Evolutionary conservation across 2,888 invertebrate genomes (phyloP).

Genomic region (Euzophera pinguis): DNA sequence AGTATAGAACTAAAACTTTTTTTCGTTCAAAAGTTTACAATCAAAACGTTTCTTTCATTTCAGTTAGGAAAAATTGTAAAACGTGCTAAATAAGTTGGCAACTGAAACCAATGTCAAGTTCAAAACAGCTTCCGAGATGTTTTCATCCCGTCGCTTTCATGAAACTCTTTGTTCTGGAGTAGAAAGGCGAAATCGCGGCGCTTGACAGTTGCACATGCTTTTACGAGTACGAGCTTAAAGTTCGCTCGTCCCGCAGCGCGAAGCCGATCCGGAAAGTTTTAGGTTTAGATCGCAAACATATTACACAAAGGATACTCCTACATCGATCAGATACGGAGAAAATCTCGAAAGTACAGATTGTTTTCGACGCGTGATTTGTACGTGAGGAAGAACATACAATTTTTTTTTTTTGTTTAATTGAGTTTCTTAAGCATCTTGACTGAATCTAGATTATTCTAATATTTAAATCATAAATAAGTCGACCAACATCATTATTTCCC

Average conservation of each 20-base stretch:
- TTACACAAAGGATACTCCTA: neutral
- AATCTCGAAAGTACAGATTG: neutral
- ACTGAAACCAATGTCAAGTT: neutral
- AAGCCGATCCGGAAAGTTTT: slow-evolving; percentile 7
- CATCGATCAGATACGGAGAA: neutral
- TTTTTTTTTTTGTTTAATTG: no score
- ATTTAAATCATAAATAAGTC: no score
- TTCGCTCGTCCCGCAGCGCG: neutral
- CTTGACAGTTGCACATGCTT: slow-evolving; percentile 6
- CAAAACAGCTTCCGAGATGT: neutral
- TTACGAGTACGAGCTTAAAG: neutral
- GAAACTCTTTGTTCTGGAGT: neutral
- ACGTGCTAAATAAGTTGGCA: no score
- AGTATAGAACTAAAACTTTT: no score
- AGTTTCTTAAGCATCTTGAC: no score
- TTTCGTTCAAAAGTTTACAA: no score
- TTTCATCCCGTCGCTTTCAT: neutral
- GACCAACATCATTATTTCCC: no score
- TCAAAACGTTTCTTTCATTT: no score
- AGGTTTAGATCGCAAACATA: neutral
- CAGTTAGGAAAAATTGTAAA: no score
- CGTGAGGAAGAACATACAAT: no score
- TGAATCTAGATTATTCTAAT: no score
- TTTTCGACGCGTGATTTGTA: no score
- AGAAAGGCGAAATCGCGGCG: neutral